A percentile compares a stretch with the other conserved stretches of the same genome.
Evolutionary conservation across 2,113 vertebrate genomes (phyloP).

Genomic region (Bufo bufo): DNA sequence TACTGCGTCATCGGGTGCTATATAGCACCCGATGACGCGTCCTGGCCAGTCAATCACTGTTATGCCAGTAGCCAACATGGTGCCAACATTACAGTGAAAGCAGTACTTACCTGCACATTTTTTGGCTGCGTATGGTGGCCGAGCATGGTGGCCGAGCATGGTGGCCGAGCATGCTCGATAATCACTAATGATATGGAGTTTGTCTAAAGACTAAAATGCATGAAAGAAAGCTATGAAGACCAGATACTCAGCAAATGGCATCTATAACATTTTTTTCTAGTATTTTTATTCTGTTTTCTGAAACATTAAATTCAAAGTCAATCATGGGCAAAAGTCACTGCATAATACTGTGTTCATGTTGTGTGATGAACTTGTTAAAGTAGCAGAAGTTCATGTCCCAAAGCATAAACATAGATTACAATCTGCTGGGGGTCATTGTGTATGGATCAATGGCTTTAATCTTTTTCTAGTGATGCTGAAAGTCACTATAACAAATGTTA

Average conservation of each 20-base stretch:
- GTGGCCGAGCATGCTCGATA: too few relatives aligned
- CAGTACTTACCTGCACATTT: too few relatives aligned
- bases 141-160: too few relatives aligned
- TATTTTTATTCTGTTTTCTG: slow-evolving; percentile 41
- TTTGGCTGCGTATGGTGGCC: too few relatives aligned
- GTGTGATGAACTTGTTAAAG: slow-evolving; percentile 18
- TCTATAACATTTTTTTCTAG: slow-evolving; percentile 28
- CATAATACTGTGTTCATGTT: background rate
- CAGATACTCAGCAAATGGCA: slow-evolving; percentile 18
- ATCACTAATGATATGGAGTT: too few relatives aligned
- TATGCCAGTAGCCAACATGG: too few relatives aligned
- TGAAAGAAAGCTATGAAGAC: too few relatives aligned
- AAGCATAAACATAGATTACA: background rate
- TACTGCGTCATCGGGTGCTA: too few relatives aligned
- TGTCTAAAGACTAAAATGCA: slow-evolving; percentile 2
- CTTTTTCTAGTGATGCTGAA: slow-evolving; percentile 25
- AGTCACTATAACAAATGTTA: background rate
- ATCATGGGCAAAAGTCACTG: background rate
- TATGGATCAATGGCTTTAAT: slow-evolving; percentile 9
- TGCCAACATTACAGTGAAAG: too few relatives aligned
- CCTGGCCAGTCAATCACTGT: too few relatives aligned
- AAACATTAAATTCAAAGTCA: background rate
- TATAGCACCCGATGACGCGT: too few relatives aligned
- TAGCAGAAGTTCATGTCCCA: slow-evolving; percentile 32
- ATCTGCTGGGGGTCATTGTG: slow-evolving; percentile 28